Evolutionary conservation across 1,140 invertebrate genomes (phyloP).

Genomic region (Anoplophora glabripennis): DNA sequence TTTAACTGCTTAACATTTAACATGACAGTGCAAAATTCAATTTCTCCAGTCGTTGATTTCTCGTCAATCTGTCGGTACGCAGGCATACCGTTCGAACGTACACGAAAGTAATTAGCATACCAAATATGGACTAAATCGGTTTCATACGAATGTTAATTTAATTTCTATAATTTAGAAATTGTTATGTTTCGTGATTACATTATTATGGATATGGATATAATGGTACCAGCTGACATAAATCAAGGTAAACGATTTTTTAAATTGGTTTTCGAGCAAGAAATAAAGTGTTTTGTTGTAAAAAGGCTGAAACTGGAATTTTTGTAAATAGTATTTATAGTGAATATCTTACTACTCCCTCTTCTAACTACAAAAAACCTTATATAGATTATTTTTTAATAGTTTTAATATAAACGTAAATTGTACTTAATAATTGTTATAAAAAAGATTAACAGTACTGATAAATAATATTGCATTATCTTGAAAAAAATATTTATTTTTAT

Average conservation of each 20-base stretch:
- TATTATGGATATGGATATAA: constrained; percentile 29
- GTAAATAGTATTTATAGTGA: background rate
- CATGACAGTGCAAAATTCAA: constrained; percentile 6
- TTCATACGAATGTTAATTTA: too few relatives aligned
- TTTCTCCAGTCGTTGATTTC: constrained; percentile 3
- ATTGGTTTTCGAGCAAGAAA: background rate
- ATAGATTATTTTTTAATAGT: background rate
- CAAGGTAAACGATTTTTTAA: constrained; percentile 27
- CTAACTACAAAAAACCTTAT: background rate
- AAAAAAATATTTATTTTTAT: background rate
- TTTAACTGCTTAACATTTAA: constrained; percentile 14
- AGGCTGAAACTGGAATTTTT: background rate
- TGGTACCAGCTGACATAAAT: constrained; percentile 21
- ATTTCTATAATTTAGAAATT: background rate
- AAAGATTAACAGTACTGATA: background rate
- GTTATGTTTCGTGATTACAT: constrained; percentile 32
- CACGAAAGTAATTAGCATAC: too few relatives aligned
- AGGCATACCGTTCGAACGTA: background rate
- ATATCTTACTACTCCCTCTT: background rate
- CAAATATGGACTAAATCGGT: too few relatives aligned
- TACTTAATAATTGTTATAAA: constrained; percentile 1
- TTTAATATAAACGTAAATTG: background rate
- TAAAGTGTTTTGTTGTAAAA: background rate
- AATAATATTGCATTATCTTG: constrained; percentile 2
- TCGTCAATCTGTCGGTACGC: constrained; percentile 1